Base-by-base conservation (phyloP, 2,797 vertebrate species). In the Phrynocephalus guinanensis region DNA sequence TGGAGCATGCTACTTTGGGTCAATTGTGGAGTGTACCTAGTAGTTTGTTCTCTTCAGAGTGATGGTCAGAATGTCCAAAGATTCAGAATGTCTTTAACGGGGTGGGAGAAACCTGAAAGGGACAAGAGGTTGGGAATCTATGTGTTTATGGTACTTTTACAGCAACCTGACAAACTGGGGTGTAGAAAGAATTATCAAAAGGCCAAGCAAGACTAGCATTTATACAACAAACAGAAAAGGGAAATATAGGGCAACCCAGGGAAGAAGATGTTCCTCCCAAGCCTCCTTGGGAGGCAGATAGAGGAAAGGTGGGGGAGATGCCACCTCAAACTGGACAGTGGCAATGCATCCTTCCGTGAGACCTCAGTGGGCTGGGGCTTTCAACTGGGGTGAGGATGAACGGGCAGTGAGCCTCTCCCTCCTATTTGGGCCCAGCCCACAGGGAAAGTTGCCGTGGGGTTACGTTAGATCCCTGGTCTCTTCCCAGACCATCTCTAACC, bases 21-120 rank as follows among this genome's bases (percentile, higher is more conserved):
- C 16, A 91, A 84, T 86, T 88, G 28, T 1, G 15, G 63, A 26
- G 6, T 9, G 0, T 66, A 79, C 7, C 18, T 82, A 52, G 8
- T 9, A 68, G 22, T 83, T 91, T 89, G 38, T 87, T 88, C 48
- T 89, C 87, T 87, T 84, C 5, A 89, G 82, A 72, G 6, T 71
- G n/a, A 68, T 0, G 44, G 20, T 5, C 7, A 75, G 30, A 90
- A 83, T 2, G 9, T 85, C 30, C 38, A 44, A 89, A 85, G 82
- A 76, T 8, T 13, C 56, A 77, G 52, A 86, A 86, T 88, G 8
- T 4, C 83, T 87, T 86, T 82, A 26, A 26, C 6, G 24, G 22
- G 10, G 71, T 33, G 24, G 0, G 73, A 60, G 1, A 33, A 6
- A 22, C 83, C 68, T 89, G 52, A 75, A 7, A 89, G 20, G 48